phyloP scores from a whole-genome alignment of 2,797 vertebrate species.

The Galago senegalensis region DNA sequence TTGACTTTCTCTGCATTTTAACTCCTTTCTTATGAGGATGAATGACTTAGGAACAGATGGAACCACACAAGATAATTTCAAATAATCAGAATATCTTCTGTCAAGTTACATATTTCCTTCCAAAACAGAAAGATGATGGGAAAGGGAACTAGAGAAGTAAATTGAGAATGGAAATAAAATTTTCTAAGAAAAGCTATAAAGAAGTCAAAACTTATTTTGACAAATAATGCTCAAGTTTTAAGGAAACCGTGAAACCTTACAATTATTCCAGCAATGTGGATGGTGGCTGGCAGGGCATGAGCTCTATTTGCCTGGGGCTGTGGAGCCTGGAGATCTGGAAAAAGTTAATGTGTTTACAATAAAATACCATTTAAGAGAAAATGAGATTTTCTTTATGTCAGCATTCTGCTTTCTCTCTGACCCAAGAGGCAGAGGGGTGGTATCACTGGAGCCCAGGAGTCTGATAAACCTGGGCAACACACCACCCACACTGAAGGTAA shows the following conservation, averaged over 20 bases:
- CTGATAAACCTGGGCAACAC: not conserved
- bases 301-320: not conserved
- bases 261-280: constrained; percentile 4
- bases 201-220: constrained; percentile 4
- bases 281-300: not conserved
- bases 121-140: constrained; percentile 33
- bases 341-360: not conserved
- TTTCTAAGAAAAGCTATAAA: not conserved
- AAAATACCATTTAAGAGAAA: not conserved
- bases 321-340: not conserved
- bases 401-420: not conserved
- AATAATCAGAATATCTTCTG: constrained; percentile 33
- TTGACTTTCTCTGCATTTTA: not conserved
- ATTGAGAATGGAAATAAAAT: not conserved
- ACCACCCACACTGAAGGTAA: not conserved
- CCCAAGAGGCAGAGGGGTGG: not conserved
- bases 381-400: not conserved
- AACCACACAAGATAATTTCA: not conserved
- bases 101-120: not conserved
- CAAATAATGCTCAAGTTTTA: constrained; percentile 3
- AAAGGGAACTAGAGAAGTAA: not conserved
- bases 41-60: not conserved
- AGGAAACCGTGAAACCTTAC: not conserved
- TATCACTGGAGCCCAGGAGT: no score
- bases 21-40: not conserved